A percentile compares a stretch with the other conserved stretches of the same genome.
These are phyloP conservation scores for Polia nebulosa DNA, from an alignment of 2,888 invertebrate genomes.

Conservation along the genomic window DNA sequence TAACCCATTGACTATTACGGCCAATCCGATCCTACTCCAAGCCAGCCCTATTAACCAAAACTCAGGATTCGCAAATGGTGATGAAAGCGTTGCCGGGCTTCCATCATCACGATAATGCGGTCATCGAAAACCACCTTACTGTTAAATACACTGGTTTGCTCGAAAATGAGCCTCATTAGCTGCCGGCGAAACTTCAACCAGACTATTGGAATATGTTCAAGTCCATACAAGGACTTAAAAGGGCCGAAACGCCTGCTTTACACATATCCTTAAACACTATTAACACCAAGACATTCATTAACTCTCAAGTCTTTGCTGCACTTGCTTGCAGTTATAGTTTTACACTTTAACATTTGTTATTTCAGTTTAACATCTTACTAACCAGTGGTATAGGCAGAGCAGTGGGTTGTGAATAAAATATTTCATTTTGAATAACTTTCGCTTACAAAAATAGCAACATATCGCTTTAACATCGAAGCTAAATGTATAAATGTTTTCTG, in stretches of 20 bases:
- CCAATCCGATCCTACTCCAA: background rate
- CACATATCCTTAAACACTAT: conserved; percentile 46
- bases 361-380: conserved; percentile 13
- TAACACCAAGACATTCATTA: conserved; percentile 51
- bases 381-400: conserved; percentile 36
- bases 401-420: conserved; percentile 35
- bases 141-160: background rate
- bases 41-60: background rate
- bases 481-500: conserved; percentile 8
- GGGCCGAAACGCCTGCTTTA: background rate
- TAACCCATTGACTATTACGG: background rate
- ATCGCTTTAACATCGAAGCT: conserved; percentile 33
- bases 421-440: conserved; percentile 26
- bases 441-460: conserved; percentile 54
- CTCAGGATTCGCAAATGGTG: background rate
- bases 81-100: background rate
- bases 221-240: background rate
- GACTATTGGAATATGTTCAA: background rate
- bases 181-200: background rate
- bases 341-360: conserved; percentile 31
- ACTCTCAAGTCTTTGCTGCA: conserved; percentile 38
- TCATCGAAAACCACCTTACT: background rate
- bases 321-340: conserved; percentile 30
- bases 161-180: background rate
- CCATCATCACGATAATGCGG: background rate